A percentile compares a stretch with the other conserved stretches of the same genome.
These are phyloP conservation scores for Colletes collaris DNA, from an alignment of 2,888 invertebrate genomes.

Conservation along the genomic window DNA sequence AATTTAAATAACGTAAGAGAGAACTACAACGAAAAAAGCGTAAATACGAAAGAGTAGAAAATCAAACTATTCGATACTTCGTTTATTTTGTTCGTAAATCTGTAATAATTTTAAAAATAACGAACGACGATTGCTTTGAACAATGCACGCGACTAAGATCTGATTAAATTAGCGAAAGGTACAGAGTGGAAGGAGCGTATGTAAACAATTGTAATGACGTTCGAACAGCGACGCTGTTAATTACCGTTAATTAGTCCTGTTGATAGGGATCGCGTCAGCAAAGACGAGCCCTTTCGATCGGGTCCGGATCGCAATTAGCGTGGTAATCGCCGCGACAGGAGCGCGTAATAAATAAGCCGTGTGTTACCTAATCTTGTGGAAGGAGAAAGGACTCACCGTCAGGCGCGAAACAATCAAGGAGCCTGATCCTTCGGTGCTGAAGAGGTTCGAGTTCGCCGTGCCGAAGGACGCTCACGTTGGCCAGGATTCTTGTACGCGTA, in stretches of 20 bases:
- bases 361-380: slow-evolving; percentile 43
- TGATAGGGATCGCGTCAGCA: no score
- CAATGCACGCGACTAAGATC: not conserved
- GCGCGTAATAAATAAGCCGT: slow-evolving; percentile 11
- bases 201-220: not conserved
- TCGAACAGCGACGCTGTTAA: not conserved
- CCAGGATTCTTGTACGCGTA: slow-evolving; percentile 82
- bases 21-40: no score
- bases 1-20: no score
- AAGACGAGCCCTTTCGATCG: not conserved
- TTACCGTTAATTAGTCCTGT: slow-evolving; percentile 7
- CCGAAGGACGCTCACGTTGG: slow-evolving; percentile 81
- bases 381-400: slow-evolving; percentile 77
- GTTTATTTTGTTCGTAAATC: no score
- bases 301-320: slow-evolving; percentile 7
- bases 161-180: not conserved
- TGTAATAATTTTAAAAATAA: no score
- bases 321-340: slow-evolving; percentile 10
- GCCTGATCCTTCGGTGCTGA: slow-evolving; percentile 78
- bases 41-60: no score
- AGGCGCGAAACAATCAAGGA: slow-evolving; percentile 79
- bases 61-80: no score
- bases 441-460: slow-evolving; percentile 78
- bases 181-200: not conserved
- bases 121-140: no score